Conservation (phyloP, 2,888 invertebrate genomes). For the Morinoia aosen region DNA sequence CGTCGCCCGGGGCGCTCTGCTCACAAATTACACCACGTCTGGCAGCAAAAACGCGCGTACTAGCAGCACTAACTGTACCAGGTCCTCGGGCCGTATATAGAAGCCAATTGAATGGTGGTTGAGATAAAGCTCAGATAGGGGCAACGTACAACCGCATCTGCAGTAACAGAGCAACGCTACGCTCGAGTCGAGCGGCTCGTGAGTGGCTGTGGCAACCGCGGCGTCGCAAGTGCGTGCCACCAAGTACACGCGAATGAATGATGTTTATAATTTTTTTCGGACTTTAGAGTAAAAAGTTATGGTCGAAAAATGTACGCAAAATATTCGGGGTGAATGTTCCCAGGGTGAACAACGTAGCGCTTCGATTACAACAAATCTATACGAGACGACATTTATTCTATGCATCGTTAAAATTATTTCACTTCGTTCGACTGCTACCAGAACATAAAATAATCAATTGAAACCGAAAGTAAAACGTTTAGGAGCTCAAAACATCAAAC, state of each 20-base stretch:
- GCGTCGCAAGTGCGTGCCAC: not conserved
- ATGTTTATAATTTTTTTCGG: not conserved
- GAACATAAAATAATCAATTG: too few relatives aligned
- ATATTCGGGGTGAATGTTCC: not conserved
- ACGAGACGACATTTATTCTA: not conserved
- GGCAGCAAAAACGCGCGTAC: not conserved
- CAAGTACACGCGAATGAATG: not conserved
- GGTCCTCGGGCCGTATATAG: not conserved
- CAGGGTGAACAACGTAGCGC: not conserved
- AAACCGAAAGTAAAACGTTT: too few relatives aligned
- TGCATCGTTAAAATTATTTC: too few relatives aligned
- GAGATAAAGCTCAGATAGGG: not conserved
- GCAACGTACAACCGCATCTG: not conserved
- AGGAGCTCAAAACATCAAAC: too few relatives aligned
- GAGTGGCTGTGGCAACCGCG: not conserved
- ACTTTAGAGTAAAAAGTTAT: not conserved
- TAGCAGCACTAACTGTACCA: constrained; percentile 29
- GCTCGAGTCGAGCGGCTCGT: not conserved
- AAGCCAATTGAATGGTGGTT: constrained; percentile 30
- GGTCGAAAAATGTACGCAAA: not conserved
- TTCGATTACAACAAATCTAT: not conserved
- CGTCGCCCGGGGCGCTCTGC: not conserved
- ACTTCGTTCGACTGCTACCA: too few relatives aligned
- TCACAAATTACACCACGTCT: not conserved
- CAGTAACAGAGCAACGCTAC: not conserved